These are phyloP conservation scores for Choloepus hoffmanni DNA, from an alignment of 2,113 vertebrate species.

Conservation along the genomic window DNA sequence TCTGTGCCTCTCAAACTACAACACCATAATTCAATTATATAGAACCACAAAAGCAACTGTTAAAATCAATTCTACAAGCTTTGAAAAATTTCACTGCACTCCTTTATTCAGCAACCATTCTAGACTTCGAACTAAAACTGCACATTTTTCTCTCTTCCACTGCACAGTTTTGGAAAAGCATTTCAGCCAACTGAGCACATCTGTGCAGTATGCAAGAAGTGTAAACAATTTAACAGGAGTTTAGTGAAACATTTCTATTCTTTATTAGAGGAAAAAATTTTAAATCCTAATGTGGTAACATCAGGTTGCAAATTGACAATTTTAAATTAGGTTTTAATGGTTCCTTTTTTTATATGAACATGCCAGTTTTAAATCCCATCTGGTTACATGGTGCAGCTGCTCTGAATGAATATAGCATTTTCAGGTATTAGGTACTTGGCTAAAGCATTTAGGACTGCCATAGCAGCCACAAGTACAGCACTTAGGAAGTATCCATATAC, in stretches of 20 bases:
- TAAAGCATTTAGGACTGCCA: slow-evolving; percentile 59
- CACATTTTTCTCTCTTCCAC: slow-evolving; percentile 52
- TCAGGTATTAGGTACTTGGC: slow-evolving; percentile 61
- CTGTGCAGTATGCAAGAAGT: slow-evolving; percentile 71
- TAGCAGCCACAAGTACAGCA: background rate
- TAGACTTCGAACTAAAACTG: slow-evolving; percentile 63
- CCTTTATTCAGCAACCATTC: slow-evolving; percentile 59
- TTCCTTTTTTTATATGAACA: slow-evolving; percentile 45
- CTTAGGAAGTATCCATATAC: background rate
- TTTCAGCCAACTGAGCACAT: slow-evolving; percentile 69
- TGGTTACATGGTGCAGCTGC: slow-evolving; percentile 70
- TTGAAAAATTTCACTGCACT: slow-evolving; percentile 57
- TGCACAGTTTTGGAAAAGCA: slow-evolving; percentile 71
- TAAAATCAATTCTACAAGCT: slow-evolving; percentile 66
- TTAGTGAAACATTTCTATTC: slow-evolving; percentile 75
- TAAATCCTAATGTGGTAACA: slow-evolving; percentile 68
- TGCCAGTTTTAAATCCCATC: slow-evolving; percentile 75
- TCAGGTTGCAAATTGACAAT: slow-evolving; percentile 75
- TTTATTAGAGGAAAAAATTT: slow-evolving; percentile 48
- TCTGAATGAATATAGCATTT: slow-evolving; percentile 64
- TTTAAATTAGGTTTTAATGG: slow-evolving; percentile 48
- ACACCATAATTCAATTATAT: slow-evolving; percentile 61
- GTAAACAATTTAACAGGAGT: slow-evolving; percentile 70
- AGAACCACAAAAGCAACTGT: slow-evolving; percentile 66
- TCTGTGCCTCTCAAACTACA: slow-evolving; percentile 36